phyloP scores from a whole-genome alignment of 2,888 invertebrate genomes.

The Scaptomyza caliginosa region DNA sequence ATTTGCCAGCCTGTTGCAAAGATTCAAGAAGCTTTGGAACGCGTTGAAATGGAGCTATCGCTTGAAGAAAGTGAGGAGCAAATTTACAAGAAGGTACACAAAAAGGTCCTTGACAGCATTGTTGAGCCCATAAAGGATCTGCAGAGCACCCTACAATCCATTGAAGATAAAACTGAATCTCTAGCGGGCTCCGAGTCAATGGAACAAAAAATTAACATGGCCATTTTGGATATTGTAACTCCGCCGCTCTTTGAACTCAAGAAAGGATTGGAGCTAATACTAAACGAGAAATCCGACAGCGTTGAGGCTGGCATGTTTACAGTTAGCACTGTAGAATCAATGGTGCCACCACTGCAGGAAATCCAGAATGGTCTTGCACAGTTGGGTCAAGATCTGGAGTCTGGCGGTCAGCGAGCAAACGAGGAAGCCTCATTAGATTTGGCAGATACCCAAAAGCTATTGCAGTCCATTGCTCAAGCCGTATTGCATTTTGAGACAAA shows the following conservation, averaged over 20 bases:
- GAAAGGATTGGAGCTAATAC: conserved; percentile 86
- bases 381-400: conserved; percentile 84
- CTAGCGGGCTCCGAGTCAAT: conserved; percentile 75
- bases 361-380: conserved; percentile 85
- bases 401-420: conserved; percentile 75
- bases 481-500: conserved; percentile 84
- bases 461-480: conserved; percentile 84
- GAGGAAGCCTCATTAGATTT: conserved; percentile 80
- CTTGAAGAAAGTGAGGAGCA: conserved; percentile 82
- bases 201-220: conserved; percentile 85
- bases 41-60: conserved; percentile 82
- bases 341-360: conserved; percentile 86
- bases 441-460: conserved; percentile 82
- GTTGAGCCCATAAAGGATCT: conserved; percentile 80
- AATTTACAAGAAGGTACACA: conserved; percentile 81
- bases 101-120: conserved; percentile 79
- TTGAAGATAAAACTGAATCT: conserved; percentile 77
- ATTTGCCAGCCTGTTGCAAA: conserved; percentile 84
- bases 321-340: conserved; percentile 84
- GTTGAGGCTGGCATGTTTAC: conserved; percentile 83
- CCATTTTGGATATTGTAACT: conserved; percentile 87
- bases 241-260: conserved; percentile 87
- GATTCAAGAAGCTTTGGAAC: conserved; percentile 84
- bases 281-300: conserved; percentile 76
- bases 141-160: conserved; percentile 73